A percentile compares a stretch with the other conserved stretches of the same genome.
Evolutionary conservation across 2,888 invertebrate species (phyloP).

Genomic region (Acrocera orbiculus): DNA sequence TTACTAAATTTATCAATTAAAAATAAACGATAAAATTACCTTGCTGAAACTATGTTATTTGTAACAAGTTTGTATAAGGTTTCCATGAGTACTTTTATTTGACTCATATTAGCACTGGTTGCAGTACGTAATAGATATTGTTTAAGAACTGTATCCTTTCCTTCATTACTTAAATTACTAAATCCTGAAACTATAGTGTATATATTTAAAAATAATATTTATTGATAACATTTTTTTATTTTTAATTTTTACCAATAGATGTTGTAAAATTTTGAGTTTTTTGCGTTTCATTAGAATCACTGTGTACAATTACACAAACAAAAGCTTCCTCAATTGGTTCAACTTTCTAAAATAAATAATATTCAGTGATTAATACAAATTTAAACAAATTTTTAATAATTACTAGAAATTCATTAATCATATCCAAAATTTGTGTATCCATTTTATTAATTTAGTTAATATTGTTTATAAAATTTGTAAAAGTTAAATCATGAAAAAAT

Average conservation of each 20-base stretch:
- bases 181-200: conserved; percentile 31
- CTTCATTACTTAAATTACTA: conserved; percentile 43
- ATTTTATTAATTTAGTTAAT: too few relatives aligned
- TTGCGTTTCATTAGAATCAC: conserved; percentile 49
- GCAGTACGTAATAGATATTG: conserved; percentile 59
- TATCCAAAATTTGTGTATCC: conserved; percentile 10
- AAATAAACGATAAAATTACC: conserved; percentile 34
- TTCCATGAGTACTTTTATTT: conserved; percentile 56
- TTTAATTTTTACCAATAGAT: conserved; percentile 37
- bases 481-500: too few relatives aligned
- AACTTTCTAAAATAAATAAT: conserved; percentile 41
- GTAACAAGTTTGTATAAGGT: conserved; percentile 60
- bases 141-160: conserved; percentile 58
- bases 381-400: conserved; percentile 1
- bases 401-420: conserved; percentile 16
- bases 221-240: too few relatives aligned
- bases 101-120: conserved; percentile 52
- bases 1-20: neutral
- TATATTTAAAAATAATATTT: neutral
- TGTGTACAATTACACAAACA: conserved; percentile 68
- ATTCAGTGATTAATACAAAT: neutral
- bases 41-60: conserved; percentile 52
- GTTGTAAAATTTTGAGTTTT: conserved; percentile 49
- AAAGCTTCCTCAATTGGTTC: conserved; percentile 80
- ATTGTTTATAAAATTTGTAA: too few relatives aligned